Base-by-base conservation (phyloP, 2,797 vertebrate species). In the Micropoecilia bifurca region DNA sequence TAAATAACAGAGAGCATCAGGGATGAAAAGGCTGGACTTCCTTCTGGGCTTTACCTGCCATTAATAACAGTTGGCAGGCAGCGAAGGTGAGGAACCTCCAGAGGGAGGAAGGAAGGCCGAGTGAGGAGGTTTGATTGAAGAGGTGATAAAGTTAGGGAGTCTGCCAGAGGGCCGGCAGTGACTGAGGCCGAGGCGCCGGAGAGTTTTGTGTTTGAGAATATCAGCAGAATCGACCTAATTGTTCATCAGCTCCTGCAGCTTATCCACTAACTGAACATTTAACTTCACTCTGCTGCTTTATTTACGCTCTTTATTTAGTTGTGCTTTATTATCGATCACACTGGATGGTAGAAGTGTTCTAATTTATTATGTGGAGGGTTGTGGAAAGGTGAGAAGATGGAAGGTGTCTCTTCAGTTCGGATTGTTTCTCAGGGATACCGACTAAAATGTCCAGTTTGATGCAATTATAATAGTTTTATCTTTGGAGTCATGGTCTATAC, bases 121-220 rank as follows among this genome's bases (percentile, higher is more conserved):
- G 80, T 45, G 63, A 76, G 28, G 30, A 73, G 82, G 82, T 71
- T 55, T 12, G 78, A 83, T 80, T 59, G 43, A 48, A 83, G 57
- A 80, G 74, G 77, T 33, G 83, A 88, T 88, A 83, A 86, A 81
- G 66, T 74, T 77, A 28, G 85, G 72, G 86, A 74, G 81, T 76
- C 74, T 80, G 78, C 75, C 74, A 82, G 80, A 61, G 28, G 30
- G 61, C 80, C 77, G 82, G 18, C 74, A 28, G 78, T 84, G 88
- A 88, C 75, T 84, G 88, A 88, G 73, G 55, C 84, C 80, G 86
- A 81, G 76, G 86, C 92, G 81, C 25, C 33, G 81, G 81, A 63
- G 88, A 84, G 61, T 68, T 83, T 89, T 83, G 53, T 55, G 39
- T 59, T 43, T 33, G 76, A 75, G 79, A 74, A 79, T 72, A 73